Conservation (phyloP, 1,140 invertebrate genomes). For the Drosophila tsacasi region DNA sequence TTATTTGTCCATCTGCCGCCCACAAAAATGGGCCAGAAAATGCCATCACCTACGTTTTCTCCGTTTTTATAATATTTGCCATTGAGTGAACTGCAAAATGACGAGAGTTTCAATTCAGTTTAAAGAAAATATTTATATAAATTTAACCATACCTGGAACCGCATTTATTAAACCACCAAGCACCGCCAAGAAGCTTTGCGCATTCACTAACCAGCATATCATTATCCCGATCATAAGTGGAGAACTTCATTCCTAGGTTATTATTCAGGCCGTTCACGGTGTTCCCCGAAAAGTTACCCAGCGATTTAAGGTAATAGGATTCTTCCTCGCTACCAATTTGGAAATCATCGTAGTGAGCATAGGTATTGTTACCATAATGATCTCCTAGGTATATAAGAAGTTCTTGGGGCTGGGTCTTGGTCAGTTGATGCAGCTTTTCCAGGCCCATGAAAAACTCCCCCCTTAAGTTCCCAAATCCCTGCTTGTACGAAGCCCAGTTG, state of each 20-base stretch:
- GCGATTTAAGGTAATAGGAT: conserved; percentile 2
- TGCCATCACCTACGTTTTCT: background rate
- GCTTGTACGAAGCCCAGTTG: background rate
- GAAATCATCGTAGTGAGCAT: background rate
- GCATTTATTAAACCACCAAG: background rate
- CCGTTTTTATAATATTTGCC: background rate
- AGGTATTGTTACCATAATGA: background rate
- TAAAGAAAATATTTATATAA: no score
- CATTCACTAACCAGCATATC: background rate
- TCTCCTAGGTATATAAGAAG: background rate
- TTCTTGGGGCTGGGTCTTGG: background rate
- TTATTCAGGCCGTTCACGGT: fast-evolving
- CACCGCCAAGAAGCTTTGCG: background rate
- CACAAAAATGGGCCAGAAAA: background rate
- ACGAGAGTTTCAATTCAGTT: background rate
- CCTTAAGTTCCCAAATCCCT: background rate
- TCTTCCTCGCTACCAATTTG: background rate
- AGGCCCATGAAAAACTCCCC: background rate
- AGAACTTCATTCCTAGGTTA: background rate
- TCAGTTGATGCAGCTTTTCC: conserved; percentile 1
- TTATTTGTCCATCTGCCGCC: background rate
- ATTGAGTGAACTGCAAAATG: background rate
- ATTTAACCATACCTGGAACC: background rate
- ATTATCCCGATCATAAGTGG: background rate
- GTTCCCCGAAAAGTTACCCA: background rate